phyloP scores from a whole-genome alignment of 2,113 vertebrate genomes.

The Gulo gulo region DNA sequence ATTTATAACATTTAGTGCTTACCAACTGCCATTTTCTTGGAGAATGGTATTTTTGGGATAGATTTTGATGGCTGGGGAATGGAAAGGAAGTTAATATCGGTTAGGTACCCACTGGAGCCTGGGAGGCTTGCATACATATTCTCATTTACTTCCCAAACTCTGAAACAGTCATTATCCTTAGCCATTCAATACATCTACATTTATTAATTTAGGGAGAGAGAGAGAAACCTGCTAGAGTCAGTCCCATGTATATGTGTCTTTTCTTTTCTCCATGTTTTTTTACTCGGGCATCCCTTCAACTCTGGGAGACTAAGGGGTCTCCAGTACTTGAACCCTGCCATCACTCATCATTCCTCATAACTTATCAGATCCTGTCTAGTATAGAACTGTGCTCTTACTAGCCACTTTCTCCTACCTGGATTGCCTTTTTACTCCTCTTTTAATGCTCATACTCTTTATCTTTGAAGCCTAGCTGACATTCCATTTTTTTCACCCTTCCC shows the following conservation, averaged over 20 bases:
- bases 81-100: neutral
- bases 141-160: neutral
- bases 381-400: neutral
- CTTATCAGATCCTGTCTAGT: neutral
- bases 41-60: neutral
- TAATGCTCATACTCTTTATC: neutral
- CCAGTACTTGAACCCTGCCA: neutral
- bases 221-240: neutral
- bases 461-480: neutral
- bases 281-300: neutral
- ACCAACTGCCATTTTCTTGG: neutral
- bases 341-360: neutral
- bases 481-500: neutral
- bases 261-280: neutral
- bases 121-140: neutral
- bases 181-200: neutral
- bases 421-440: neutral
- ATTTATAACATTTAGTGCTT: constrained; percentile 26
- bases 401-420: neutral
- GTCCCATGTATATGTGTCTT: neutral
- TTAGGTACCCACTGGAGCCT: neutral
- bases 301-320: neutral
- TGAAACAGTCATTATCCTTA: neutral
- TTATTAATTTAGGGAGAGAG: neutral
- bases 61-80: neutral